Evolutionary conservation across 2,113 vertebrate species (phyloP).

Genomic region (Fulmarus glacialis): DNA sequence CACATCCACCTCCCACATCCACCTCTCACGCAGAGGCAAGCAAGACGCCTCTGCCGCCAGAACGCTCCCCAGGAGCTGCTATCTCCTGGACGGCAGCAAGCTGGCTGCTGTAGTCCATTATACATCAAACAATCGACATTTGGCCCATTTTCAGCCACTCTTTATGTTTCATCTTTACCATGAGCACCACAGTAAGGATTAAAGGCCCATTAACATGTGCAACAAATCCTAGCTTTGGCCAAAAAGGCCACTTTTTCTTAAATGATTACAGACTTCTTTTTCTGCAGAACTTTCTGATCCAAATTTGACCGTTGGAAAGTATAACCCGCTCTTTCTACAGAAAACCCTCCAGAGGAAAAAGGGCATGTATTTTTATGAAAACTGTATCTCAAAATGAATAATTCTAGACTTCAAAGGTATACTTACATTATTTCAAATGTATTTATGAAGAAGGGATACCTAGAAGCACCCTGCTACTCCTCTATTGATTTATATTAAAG

Average conservation of each 20-base stretch:
- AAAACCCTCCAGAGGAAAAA: background rate
- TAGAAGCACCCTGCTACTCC: background rate
- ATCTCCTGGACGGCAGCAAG: background rate
- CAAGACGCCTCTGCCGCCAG: rapidly evolving
- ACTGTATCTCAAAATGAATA: background rate
- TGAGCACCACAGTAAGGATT: background rate
- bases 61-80: background rate
- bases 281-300: background rate
- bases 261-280: background rate
- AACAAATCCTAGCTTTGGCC: background rate
- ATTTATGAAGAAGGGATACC: background rate
- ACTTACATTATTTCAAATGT: background rate
- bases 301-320: background rate
- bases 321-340: background rate
- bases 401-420: background rate
- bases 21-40: background rate
- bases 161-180: background rate
- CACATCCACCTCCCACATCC: background rate
- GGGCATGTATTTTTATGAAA: background rate
- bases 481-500: background rate
- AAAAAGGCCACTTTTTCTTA: background rate
- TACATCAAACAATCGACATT: background rate
- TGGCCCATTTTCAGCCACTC: background rate
- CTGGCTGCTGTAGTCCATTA: background rate
- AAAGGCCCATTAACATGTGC: background rate